Conservation (phyloP, 2,797 vertebrate genomes). For the Tauraco hartlaubi region DNA sequence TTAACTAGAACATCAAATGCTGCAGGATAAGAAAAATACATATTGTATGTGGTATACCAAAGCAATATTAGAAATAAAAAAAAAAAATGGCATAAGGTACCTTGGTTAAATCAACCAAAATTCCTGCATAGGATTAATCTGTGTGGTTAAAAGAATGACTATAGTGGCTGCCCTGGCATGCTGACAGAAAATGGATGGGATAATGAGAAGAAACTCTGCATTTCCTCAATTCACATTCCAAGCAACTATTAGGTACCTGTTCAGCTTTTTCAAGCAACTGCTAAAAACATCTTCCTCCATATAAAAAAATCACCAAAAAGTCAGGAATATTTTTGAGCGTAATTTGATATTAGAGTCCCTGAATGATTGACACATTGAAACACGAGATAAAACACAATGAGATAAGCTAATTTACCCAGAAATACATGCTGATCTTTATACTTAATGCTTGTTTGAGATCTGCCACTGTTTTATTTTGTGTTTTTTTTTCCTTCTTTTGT, state of each 20-base stretch:
- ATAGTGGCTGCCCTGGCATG: neutral
- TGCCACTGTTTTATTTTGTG: neutral
- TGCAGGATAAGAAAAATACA: conserved; percentile 2
- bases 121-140: neutral
- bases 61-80: neutral
- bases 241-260: neutral
- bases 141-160: neutral
- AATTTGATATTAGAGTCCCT: neutral
- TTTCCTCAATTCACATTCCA: conserved; percentile 1
- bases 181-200: neutral
- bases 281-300: neutral
- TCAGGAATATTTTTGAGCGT: neutral
- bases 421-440: neutral
- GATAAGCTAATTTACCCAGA: neutral
- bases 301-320: neutral
- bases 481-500: neutral
- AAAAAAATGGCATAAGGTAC: neutral
- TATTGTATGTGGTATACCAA: neutral
- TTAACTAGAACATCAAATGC: conserved; percentile 58
- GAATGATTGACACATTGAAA: neutral
- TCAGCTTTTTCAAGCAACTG: neutral
- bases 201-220: neutral
- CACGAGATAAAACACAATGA: neutral
- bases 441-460: neutral
- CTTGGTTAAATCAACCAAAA: conserved; percentile 1